Conservation (phyloP, 2,888 invertebrate genomes). For the Ptychoptera contaminata region DNA sequence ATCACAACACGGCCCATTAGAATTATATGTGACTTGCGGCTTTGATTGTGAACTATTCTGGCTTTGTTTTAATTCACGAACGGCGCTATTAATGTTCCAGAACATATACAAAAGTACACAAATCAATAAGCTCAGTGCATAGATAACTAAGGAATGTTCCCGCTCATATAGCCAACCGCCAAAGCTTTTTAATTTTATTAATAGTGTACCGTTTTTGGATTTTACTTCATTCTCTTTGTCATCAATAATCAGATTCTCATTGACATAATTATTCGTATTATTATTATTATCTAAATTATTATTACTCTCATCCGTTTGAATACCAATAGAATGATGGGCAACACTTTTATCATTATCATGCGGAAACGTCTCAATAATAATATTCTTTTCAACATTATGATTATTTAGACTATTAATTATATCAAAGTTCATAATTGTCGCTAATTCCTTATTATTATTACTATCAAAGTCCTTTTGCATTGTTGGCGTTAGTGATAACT, state of each 20-base stretch:
- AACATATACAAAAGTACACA: slow-evolving; percentile 55
- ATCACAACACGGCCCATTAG: slow-evolving; percentile 19
- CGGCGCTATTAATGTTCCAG: slow-evolving; percentile 60
- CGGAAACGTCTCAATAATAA: neutral
- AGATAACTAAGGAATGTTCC: slow-evolving; percentile 52
- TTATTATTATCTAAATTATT: slow-evolving; percentile 30
- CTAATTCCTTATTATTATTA: slow-evolving; percentile 17
- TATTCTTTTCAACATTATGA: neutral
- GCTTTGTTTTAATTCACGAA: slow-evolving; percentile 49
- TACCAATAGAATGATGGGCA: slow-evolving; percentile 30
- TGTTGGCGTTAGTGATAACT: slow-evolving; percentile 22
- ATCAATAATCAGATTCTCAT: neutral
- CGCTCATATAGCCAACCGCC: slow-evolving; percentile 51
- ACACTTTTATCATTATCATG: neutral
- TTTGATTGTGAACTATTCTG: slow-evolving; percentile 40
- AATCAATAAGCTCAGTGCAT: slow-evolving; percentile 34
- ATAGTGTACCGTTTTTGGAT: neutral
- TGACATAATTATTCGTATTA: slow-evolving; percentile 12
- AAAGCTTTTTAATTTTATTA: slow-evolving; percentile 3
- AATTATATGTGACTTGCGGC: slow-evolving; percentile 11
- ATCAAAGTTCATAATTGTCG: slow-evolving; percentile 21
- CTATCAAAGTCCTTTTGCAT: slow-evolving; percentile 8
- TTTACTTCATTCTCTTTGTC: neutral
- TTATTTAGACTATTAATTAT: slow-evolving; percentile 1
- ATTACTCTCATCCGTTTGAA: slow-evolving; percentile 30